Percentiles rank a stretch among this genome's conserved stretches.
Conservation (phyloP, 2,888 invertebrate species). For the Patella depressa region DNA sequence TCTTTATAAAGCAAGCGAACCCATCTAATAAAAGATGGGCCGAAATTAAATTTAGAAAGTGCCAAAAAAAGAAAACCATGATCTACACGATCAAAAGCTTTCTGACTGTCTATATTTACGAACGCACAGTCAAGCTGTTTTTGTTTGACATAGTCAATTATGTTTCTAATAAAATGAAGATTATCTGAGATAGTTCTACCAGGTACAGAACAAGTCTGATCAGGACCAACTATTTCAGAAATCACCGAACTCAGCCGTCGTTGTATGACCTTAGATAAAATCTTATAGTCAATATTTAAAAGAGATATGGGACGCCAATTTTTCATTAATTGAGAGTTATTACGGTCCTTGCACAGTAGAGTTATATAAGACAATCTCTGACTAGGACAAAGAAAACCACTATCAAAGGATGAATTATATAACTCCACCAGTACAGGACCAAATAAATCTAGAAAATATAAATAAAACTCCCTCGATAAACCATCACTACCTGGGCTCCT, state of each 20-base stretch:
- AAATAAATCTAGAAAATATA: slow-evolving; percentile 28
- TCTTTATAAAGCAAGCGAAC: slow-evolving; percentile 39
- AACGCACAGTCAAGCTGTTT: slow-evolving; percentile 36
- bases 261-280: slow-evolving; percentile 40
- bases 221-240: slow-evolving; percentile 30
- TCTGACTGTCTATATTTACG: slow-evolving; percentile 44
- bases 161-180: slow-evolving; percentile 38
- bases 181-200: slow-evolving; percentile 47
- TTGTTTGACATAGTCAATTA: slow-evolving; percentile 39
- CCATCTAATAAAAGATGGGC: slow-evolving; percentile 37
- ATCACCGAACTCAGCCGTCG: slow-evolving; percentile 35
- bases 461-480: slow-evolving; percentile 39
- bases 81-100: slow-evolving; percentile 45
- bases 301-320: slow-evolving; percentile 45
- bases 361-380: slow-evolving; percentile 29
- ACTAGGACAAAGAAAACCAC: slow-evolving; percentile 22
- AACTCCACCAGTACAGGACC: slow-evolving; percentile 25
- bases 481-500: slow-evolving; percentile 43
- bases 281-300: slow-evolving; percentile 43
- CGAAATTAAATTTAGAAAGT: slow-evolving; percentile 40
- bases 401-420: slow-evolving; percentile 26
- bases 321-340: slow-evolving; percentile 33
- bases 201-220: slow-evolving; percentile 44
- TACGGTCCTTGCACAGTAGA: slow-evolving; percentile 40
- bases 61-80: slow-evolving; percentile 39